Evolutionary conservation across 1,140 invertebrate genomes (phyloP), one percentile per base, ranked within the genome.

Genomic region (Eufriesea mexicana): DNA sequence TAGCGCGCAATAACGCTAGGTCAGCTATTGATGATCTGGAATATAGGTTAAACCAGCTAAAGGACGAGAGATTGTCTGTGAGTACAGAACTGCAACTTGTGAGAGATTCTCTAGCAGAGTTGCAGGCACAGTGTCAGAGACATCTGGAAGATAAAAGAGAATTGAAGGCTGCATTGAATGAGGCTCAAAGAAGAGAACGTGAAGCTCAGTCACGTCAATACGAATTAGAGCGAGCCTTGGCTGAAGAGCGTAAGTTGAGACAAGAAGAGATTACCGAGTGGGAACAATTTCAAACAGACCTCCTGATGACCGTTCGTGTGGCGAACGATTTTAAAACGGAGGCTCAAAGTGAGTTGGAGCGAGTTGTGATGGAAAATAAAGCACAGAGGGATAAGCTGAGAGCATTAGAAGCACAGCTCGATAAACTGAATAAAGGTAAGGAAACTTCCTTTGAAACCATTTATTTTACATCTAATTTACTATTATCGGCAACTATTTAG

Each of bases 281-380:
- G 98, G 96, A 97, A 89, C 97, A 98, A 92, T 99, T 99, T 95
- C 98, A 99, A 92, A 96, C 96, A 79, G 98, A 99, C 94, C 95
- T 99, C 0, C 94, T 99, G 49, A 98, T 98, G 94, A 98, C 98
- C 0, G 98, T 99, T 0, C 95, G 98, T 28, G 98, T 99, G 14
- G 98, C 98, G 18, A 99, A 99, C 94, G 98, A 99, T 92, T 98
- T 99, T 93, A 98, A 98, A 92, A 97, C 97, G 42, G 97, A 98
- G 93, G 97, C 97, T 0, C 97, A 98, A 90, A 95, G 96, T 75
- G 97, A 98, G 89, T 95, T 97, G 82, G 98, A 99, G 91, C 95
- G 96, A 83, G 95, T 98, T 12, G 95, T 97, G 51, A 94, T 96
- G 87, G 98, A 99, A 91, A 98, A 98, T 94, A 97, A 97, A 89